phyloP scores from a whole-genome alignment of 1,140 invertebrate species.

The Batillaria attramentaria region DNA sequence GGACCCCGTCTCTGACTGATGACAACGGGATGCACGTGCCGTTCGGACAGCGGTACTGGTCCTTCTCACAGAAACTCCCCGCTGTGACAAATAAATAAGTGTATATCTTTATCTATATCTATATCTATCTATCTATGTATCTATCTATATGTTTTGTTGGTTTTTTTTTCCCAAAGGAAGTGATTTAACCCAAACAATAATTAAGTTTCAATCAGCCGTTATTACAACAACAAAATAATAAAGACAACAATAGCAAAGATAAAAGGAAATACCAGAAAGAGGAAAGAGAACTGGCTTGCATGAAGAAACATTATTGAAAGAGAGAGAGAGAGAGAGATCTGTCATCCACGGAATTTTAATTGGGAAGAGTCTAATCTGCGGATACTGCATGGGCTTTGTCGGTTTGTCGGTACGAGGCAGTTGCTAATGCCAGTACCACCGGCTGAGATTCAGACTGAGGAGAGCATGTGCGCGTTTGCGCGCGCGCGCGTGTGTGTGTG shows the following conservation, averaged over 20 bases:
- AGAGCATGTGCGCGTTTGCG: too few species aligned
- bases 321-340: conserved; percentile 23
- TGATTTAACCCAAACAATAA: background rate
- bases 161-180: background rate
- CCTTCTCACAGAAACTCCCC: conserved; percentile 32
- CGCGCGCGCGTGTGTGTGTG: too few species aligned
- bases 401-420: too few species aligned
- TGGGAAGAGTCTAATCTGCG: too few species aligned
- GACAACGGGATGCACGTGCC: conserved; percentile 36
- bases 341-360: too few species aligned
- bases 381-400: too few species aligned
- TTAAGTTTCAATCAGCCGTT: background rate
- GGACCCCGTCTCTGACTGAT: conserved; percentile 22
- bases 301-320: too few species aligned
- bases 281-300: background rate
- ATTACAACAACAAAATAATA: background rate
- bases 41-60: conserved; percentile 40
- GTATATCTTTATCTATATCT: background rate
- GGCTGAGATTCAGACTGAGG: too few species aligned
- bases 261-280: background rate
- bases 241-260: background rate
- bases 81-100: background rate
- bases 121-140: background rate
- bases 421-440: too few species aligned
- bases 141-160: background rate